Percentiles rank a stretch among this genome's conserved stretches.
Evolutionary conservation across 2,797 vertebrate genomes (phyloP).

Genomic region (Parambassis ranga): DNA sequence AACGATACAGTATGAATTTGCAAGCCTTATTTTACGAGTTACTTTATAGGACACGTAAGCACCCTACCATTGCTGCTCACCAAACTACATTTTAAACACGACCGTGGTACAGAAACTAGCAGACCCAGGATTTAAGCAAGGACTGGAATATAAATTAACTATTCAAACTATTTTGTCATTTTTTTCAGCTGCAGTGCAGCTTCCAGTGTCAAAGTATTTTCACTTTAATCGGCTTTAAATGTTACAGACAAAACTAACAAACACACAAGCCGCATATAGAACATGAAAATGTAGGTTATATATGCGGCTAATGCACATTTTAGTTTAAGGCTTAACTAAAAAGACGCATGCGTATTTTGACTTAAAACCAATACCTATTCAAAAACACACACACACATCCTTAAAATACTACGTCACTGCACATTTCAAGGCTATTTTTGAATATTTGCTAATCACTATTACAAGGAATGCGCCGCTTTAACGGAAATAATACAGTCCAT

Average conservation of each 20-base stretch:
- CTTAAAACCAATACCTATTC: neutral
- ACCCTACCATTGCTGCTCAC: constrained; percentile 51
- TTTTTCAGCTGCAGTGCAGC: neutral
- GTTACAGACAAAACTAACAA: neutral
- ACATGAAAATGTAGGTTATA: no score
- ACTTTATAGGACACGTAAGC: constrained; percentile 78
- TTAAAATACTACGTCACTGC: no score
- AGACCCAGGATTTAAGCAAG: constrained; percentile 1
- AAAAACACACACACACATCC: no score
- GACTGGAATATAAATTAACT: neutral
- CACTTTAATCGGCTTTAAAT: no score
- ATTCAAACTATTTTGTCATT: neutral
- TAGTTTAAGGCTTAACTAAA: no score
- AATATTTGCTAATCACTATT: no score
- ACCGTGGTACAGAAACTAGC: constrained; percentile 33
- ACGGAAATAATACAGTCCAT: neutral
- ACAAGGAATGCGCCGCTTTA: neutral
- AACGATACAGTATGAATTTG: constrained; percentile 68
- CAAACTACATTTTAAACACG: constrained; percentile 55
- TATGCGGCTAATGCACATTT: no score
- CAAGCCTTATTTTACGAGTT: constrained; percentile 85
- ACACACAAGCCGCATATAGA: no score
- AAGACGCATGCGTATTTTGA: neutral
- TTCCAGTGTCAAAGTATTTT: no score
- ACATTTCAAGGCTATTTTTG: no score